These are phyloP conservation scores for Sebastes umbrosus DNA, from an alignment of 2,797 vertebrate genomes.

Conservation along the genomic window DNA sequence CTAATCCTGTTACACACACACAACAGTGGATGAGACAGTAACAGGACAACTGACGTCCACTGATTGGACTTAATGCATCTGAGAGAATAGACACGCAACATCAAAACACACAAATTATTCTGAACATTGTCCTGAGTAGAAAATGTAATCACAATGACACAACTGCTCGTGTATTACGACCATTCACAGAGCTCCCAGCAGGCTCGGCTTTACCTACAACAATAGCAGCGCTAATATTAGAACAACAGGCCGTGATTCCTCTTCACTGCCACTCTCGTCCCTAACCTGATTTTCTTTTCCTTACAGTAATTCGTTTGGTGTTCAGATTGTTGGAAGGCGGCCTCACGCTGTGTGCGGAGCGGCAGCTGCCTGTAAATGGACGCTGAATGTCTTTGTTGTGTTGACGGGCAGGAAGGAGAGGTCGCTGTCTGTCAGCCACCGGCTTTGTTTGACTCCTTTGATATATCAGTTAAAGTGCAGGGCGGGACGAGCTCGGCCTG, in stretches of 20 bases:
- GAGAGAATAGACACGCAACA: slow-evolving; percentile 8
- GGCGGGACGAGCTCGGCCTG: neutral
- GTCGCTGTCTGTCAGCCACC: slow-evolving; percentile 54
- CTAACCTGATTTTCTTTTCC: slow-evolving; percentile 68
- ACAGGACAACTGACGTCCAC: slow-evolving; percentile 26
- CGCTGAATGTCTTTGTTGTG: slow-evolving; percentile 57
- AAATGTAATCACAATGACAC: slow-evolving; percentile 44
- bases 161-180: neutral
- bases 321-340: neutral
- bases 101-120: slow-evolving; percentile 30
- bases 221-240: slow-evolving; percentile 56
- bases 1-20: slow-evolving; percentile 28
- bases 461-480: slow-evolving; percentile 37
- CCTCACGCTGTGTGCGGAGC: slow-evolving; percentile 9
- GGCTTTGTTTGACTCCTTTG: slow-evolving; percentile 44
- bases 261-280: slow-evolving; percentile 37
- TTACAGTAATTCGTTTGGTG: slow-evolving; percentile 58
- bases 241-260: slow-evolving; percentile 43
- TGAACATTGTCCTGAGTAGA: slow-evolving; percentile 25
- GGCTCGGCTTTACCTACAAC: slow-evolving; percentile 34
- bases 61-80: slow-evolving; percentile 49
- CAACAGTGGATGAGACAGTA: slow-evolving; percentile 28
- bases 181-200: slow-evolving; percentile 46
- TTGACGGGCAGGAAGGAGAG: slow-evolving; percentile 58
- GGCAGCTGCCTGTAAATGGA: slow-evolving; percentile 62